Evolutionary conservation across 1,140 invertebrate genomes (phyloP).

Genomic region (Drosophila virilis): DNA sequence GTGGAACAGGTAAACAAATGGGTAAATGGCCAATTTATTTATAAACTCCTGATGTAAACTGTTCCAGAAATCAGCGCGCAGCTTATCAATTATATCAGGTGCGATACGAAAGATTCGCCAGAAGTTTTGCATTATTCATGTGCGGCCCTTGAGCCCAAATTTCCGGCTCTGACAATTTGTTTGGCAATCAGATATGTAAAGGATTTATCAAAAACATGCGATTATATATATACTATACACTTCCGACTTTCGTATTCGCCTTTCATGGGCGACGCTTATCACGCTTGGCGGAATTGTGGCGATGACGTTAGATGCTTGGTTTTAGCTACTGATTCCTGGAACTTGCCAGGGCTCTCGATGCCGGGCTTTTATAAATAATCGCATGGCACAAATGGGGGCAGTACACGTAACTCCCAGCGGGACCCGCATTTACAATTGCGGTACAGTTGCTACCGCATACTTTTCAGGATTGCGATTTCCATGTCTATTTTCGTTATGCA

Average conservation of each 20-base stretch:
- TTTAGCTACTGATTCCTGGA: slow-evolving; percentile 4
- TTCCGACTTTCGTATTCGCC: slow-evolving; percentile 5
- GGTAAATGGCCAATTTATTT: slow-evolving; percentile 55
- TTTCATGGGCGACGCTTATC: slow-evolving; percentile 13
- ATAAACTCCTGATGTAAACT: slow-evolving; percentile 72
- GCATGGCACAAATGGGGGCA: neutral
- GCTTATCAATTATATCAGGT: slow-evolving; percentile 42
- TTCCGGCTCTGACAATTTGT: neutral
- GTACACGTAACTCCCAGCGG: neutral
- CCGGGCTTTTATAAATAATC: neutral
- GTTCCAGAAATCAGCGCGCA: slow-evolving; percentile 19
- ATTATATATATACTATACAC: neutral
- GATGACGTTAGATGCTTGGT: slow-evolving; percentile 19
- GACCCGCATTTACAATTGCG: slow-evolving; percentile 9
- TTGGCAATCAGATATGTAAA: too few species aligned
- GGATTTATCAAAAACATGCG: too few species aligned
- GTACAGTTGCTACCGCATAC: slow-evolving; percentile 11
- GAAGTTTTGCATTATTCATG: slow-evolving; percentile 67
- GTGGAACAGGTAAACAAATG: slow-evolving; percentile 25
- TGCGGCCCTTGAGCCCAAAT: neutral
- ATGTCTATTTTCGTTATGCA: slow-evolving; percentile 23
- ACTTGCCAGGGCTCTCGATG: neutral
- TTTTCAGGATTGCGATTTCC: slow-evolving; percentile 5
- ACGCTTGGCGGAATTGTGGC: too few species aligned
- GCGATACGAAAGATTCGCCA: slow-evolving; percentile 39